A percentile compares a stretch with the other conserved stretches of the same genome.
phyloP scores from a whole-genome alignment of 2,797 vertebrate species.

The Masticophis lateralis region DNA sequence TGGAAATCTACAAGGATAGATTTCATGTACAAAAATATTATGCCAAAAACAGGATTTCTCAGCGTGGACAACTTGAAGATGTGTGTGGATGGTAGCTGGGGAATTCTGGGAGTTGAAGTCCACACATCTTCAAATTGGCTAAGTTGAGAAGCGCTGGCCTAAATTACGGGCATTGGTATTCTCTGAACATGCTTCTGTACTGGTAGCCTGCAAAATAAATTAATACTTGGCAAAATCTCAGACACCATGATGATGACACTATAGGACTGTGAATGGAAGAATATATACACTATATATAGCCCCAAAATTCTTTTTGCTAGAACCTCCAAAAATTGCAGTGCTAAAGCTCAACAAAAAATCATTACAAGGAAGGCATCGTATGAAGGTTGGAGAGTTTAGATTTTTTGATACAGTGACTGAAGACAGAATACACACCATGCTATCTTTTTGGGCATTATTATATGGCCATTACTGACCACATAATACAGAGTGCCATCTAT shows the following conservation, averaged over 20 bases:
- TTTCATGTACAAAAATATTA: neutral
- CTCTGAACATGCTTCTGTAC: neutral
- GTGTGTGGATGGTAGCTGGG: neutral
- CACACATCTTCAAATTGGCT: neutral
- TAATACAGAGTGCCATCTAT: neutral
- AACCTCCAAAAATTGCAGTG: neutral
- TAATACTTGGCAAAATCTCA: neutral
- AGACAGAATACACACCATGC: neutral
- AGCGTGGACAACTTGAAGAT: neutral
- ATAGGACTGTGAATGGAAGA: neutral
- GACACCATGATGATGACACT: neutral
- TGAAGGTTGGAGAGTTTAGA: neutral
- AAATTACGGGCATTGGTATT: neutral
- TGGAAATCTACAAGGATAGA: neutral
- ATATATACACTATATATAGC: too few relatives aligned
- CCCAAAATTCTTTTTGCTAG: neutral
- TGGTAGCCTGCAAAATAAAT: neutral
- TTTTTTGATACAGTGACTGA: neutral
- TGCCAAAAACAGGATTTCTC: neutral
- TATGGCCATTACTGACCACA: neutral
- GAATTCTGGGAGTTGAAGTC: neutral
- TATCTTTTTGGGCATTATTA: neutral
- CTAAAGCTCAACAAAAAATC: neutral
- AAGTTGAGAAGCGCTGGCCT: neutral
- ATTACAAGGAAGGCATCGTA: neutral